Percentiles rank a stretch among this genome's conserved stretches.
Conservation (phyloP, 2,113 vertebrate genomes). For the Probosciger aterrimus region DNA sequence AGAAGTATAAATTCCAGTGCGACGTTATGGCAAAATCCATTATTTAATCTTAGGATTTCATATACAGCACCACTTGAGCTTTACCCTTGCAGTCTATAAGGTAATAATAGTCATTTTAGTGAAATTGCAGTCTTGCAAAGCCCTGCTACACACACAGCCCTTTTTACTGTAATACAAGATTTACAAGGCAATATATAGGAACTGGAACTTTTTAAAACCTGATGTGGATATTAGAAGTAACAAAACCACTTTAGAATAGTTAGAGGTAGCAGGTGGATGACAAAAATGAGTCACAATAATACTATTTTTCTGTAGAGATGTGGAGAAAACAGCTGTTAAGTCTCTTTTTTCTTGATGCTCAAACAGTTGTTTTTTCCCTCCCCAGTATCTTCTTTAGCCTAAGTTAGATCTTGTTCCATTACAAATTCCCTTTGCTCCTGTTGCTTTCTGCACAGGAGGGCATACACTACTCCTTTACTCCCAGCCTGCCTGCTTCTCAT, state of each 20-base stretch:
- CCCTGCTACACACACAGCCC: neutral
- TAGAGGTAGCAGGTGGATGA: neutral
- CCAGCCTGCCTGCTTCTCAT: neutral
- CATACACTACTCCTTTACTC: neutral
- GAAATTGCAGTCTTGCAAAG: conserved; percentile 48
- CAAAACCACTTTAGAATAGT: neutral
- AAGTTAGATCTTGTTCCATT: neutral
- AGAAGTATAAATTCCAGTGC: neutral
- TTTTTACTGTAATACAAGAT: neutral
- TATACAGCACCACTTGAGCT: conserved; percentile 12
- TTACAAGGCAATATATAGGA: conserved; percentile 21
- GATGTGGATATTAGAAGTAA: neutral
- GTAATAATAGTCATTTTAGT: conserved; percentile 37
- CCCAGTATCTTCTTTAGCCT: neutral
- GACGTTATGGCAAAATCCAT: neutral
- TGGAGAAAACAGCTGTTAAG: neutral
- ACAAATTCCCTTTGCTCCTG: neutral
- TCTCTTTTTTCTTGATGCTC: neutral
- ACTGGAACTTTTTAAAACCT: conserved; percentile 3
- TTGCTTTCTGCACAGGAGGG: neutral
- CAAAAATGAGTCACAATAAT: neutral
- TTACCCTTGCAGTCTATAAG: conserved; percentile 18
- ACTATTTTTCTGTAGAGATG: neutral
- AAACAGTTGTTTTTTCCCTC: neutral
- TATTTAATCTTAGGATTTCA: conserved; percentile 37